phyloP scores from a whole-genome alignment of 2,888 invertebrate species.

The Nudaria mundana region DNA sequence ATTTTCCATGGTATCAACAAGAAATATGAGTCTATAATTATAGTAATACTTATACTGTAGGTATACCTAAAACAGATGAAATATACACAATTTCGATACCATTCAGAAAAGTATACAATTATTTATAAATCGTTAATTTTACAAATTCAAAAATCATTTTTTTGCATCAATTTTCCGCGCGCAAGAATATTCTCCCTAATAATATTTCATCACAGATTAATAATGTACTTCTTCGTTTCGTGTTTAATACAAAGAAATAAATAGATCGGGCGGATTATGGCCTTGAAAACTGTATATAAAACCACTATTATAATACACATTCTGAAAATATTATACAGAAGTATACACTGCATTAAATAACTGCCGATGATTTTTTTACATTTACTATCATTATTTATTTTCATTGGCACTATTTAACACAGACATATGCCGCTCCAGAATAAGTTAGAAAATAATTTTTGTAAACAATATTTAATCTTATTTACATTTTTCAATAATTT shows the following conservation, averaged over 20 bases:
- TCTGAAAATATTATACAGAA: conserved; percentile 47
- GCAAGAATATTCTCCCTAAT: conserved; percentile 58
- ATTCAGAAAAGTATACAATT: conserved; percentile 54
- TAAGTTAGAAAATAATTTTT: conserved; percentile 63
- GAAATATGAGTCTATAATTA: conserved; percentile 74
- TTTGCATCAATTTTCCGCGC: conserved; percentile 54
- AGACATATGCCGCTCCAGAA: conserved; percentile 41
- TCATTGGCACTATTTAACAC: conserved; percentile 32
- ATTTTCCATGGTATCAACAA: conserved; percentile 75
- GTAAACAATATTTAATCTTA: conserved; percentile 50
- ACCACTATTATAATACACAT: conserved; percentile 39
- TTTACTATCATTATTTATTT: conserved; percentile 12
- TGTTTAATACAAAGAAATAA: conserved; percentile 47
- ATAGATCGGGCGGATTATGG: conserved; percentile 56
- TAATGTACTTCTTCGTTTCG: conserved; percentile 72
- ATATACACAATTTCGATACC: conserved; percentile 58
- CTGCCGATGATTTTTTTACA: conserved; percentile 34
- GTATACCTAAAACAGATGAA: conserved; percentile 68
- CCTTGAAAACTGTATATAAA: conserved; percentile 46
- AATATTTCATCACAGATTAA: conserved; percentile 76
- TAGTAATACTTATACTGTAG: conserved; percentile 76
- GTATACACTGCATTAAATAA: conserved; percentile 35
- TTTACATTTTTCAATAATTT: conserved; percentile 58
- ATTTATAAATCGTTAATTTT: conserved; percentile 53
- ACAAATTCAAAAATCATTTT: conserved; percentile 46